Percentiles rank a stretch among this genome's conserved stretches.
Evolutionary conservation across 2,113 vertebrate species (phyloP).

Genomic region (Sterrhoptilus dennistouni): DNA sequence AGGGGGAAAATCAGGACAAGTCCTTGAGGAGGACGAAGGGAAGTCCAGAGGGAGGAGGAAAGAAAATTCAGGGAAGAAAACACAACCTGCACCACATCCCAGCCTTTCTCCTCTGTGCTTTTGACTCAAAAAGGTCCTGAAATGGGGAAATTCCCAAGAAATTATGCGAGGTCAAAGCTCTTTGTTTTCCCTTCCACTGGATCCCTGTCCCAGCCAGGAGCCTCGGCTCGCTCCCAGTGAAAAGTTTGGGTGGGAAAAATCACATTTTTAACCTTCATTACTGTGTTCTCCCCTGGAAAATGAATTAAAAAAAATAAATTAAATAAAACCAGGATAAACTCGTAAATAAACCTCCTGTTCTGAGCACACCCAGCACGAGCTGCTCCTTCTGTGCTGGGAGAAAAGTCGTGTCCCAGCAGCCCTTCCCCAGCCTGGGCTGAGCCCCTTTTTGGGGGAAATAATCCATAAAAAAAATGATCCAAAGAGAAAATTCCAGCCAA

Average conservation of each 20-base stretch:
- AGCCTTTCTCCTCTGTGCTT: neutral
- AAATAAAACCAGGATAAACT: neutral
- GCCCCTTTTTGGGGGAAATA: neutral
- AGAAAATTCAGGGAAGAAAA: neutral
- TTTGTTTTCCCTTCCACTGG: neutral
- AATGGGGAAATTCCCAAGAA: neutral
- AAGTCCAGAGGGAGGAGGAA: neutral
- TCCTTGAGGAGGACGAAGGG: neutral
- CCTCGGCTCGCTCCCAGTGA: fast-evolving
- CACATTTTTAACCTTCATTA: neutral
- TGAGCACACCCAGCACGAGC: neutral
- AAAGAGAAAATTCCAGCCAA: neutral
- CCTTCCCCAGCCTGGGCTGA: fast-evolving
- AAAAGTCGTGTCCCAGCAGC: neutral
- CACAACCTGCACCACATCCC: neutral
- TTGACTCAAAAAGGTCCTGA: neutral
- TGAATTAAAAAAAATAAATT: neutral
- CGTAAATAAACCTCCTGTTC: neutral
- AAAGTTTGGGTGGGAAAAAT: neutral
- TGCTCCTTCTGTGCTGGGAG: neutral
- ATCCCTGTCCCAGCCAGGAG: neutral
- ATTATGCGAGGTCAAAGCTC: neutral
- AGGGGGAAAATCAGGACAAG: neutral
- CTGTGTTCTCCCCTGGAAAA: neutral
- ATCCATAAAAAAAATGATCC: neutral